A percentile compares a stretch with the other conserved stretches of the same genome.
Conservation (phyloP, 2,113 vertebrate species). For the Leptodactylus fuscus region DNA sequence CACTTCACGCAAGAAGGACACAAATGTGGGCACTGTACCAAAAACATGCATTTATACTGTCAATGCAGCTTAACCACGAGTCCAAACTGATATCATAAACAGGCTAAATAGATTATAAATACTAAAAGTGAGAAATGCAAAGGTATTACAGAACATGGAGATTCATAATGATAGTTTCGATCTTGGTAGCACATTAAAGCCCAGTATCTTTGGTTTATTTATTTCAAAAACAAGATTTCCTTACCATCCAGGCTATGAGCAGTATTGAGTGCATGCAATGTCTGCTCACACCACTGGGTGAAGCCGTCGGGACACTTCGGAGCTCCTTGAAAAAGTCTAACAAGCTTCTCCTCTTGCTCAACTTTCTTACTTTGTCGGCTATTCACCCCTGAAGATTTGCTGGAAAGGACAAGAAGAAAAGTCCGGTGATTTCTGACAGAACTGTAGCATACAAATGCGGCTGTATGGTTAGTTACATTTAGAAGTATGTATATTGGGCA, state of each 20-base stretch:
- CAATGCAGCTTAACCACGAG: neutral
- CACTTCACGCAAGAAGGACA: constrained; percentile 98
- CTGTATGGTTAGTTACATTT: too few species aligned
- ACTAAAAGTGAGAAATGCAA: too few species aligned
- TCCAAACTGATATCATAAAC: too few species aligned
- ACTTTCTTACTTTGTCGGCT: constrained; percentile 93
- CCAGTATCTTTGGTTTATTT: too few species aligned
- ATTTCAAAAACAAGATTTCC: constrained; percentile 54
- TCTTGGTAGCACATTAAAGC: too few species aligned
- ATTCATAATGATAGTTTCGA: too few species aligned
- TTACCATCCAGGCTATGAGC: constrained; percentile 99
- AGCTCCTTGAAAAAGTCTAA: constrained; percentile 96
- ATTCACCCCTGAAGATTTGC: constrained; percentile 88
- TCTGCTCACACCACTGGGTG: constrained; percentile 99
- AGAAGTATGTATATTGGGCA: too few species aligned
- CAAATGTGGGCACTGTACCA: constrained; percentile 92
- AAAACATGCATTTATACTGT: constrained; percentile 49
- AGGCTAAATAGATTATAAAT: too few species aligned
- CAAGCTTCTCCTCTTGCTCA: constrained; percentile 96
- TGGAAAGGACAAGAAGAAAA: constrained; percentile 68
- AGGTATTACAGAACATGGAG: too few species aligned
- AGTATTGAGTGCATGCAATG: constrained; percentile 95
- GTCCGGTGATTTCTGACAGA: constrained; percentile 14
- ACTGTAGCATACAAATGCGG: neutral
- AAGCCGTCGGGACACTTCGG: constrained; percentile 95